Base-by-base conservation (phyloP, 2,797 vertebrate species). In the Hippopotamyrus pictus region DNA sequence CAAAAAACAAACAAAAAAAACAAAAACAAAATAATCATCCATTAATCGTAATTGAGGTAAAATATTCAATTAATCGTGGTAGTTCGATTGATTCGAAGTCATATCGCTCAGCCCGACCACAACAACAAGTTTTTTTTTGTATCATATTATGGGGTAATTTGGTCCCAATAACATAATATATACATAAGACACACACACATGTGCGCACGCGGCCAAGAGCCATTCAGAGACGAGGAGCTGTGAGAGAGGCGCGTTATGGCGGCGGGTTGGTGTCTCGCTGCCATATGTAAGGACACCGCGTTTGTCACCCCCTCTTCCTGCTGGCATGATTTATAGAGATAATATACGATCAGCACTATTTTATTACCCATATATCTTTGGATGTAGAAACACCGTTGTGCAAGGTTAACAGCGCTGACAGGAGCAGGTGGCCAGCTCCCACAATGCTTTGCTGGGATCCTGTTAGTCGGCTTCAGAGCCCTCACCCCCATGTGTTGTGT, bases 311-410 rank as follows among this genome's bases (percentile, higher is more conserved):
- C 94, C 93, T 93, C 92, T 94, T 95, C 91, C 95, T 96, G 96
- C 95, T 94, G 93, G 93, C 91, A 96, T 97, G 97, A 98, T 98
- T 98, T 97, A 97, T 98, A 96, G 94, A 94, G 93, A 95, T 97
- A 95, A 96, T 95, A 91, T 95, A 96, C 46, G 91, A 97, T 96
- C 96, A 96, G 97, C 96, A 94, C 95, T 97, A 97, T 97, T 98
- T 97, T 95, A 95, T 93, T 90, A 91, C 91, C 90, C 33, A 87
- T 92, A 91, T 91, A 93, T 91, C 92, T 92, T 92, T 90, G 92
- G 92, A 93, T 93, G 93, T 91, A 92, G 93, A 95, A 94, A 92
- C 92, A 92, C 93, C 93, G 94, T 93, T 91, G 90, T 89, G 90
- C 90, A 88, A 22, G 90, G 89, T 87, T 92, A 88, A 89, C 90